phyloP scores from a whole-genome alignment of 2,888 invertebrate species.

The Nycteola revayana region DNA sequence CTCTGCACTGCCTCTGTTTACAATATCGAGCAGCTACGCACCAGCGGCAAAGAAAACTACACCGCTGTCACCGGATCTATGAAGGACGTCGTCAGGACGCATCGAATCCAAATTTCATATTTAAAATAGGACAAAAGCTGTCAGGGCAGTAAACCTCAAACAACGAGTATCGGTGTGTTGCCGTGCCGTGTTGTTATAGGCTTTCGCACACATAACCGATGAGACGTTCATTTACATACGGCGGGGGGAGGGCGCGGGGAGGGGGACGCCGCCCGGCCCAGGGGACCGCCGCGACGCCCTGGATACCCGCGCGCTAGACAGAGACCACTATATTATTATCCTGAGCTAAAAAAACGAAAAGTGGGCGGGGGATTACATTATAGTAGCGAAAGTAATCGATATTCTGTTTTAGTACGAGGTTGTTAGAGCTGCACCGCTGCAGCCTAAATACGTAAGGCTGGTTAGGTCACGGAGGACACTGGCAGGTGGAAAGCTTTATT shows the following conservation, averaged over 20 bases:
- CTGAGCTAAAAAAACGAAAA: constrained; percentile 77
- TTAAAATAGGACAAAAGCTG: constrained; percentile 78
- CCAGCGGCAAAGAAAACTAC: constrained; percentile 32
- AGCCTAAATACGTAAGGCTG: constrained; percentile 71
- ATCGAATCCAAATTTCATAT: constrained; percentile 64
- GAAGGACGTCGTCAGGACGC: constrained; percentile 57
- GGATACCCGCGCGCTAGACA: constrained; percentile 54
- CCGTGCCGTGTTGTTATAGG: constrained; percentile 42
- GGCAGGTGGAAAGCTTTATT: constrained; percentile 39
- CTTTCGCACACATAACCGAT: constrained; percentile 60
- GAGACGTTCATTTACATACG: constrained; percentile 82
- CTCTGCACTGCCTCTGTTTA: constrained; percentile 35
- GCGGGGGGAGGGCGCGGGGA: constrained; percentile 52
- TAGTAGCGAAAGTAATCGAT: constrained; percentile 84
- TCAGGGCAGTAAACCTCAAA: constrained; percentile 78
- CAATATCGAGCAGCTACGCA: constrained; percentile 28
- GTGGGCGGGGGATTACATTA: constrained; percentile 84
- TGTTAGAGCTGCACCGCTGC: constrained; percentile 77
- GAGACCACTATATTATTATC: constrained; percentile 76
- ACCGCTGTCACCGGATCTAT: constrained; percentile 19
- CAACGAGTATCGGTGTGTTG: constrained; percentile 51
- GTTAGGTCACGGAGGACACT: constrained; percentile 62
- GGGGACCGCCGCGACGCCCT: constrained; percentile 53
- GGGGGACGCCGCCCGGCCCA: constrained; percentile 44
- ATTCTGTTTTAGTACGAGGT: constrained; percentile 81